phyloP scores from a whole-genome alignment of 2,888 invertebrate genomes.

The Drosophila demipolita region DNA sequence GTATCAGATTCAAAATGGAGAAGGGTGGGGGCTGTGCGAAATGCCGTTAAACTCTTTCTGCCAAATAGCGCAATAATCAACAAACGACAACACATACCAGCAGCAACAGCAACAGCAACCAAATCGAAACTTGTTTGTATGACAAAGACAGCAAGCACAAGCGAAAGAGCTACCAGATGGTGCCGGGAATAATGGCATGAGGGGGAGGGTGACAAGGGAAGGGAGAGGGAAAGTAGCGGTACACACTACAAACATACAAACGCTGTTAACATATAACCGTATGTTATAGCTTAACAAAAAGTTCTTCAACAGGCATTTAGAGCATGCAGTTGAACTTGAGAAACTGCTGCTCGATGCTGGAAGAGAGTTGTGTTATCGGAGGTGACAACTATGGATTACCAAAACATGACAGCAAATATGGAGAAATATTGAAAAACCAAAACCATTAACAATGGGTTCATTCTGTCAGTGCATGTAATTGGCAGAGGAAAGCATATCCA shows the following conservation, averaged over 20 bases:
- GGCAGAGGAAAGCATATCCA: neutral
- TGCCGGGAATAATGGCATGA: neutral
- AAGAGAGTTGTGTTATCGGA: neutral
- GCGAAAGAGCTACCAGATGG: neutral
- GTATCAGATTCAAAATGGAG: neutral
- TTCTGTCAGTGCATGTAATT: neutral
- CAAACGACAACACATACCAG: constrained; percentile 24
- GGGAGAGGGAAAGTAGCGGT: neutral
- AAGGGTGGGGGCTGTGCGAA: constrained; percentile 41
- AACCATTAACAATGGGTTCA: neutral
- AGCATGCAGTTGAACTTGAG: neutral
- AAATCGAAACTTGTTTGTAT: constrained; percentile 60
- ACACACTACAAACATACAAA: neutral
- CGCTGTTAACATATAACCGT: neutral
- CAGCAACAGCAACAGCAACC: constrained; percentile 61
- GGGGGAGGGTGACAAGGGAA: neutral
- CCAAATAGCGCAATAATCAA: constrained; percentile 61
- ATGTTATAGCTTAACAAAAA: neutral
- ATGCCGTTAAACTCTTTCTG: constrained; percentile 70
- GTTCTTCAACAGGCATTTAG: neutral
- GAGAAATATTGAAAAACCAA: neutral
- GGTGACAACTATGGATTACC: neutral
- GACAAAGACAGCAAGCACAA: constrained; percentile 18
- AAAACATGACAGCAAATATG: neutral
- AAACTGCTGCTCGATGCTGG: neutral